Evolutionary conservation across 2,113 vertebrate genomes (phyloP).

Genomic region (Ariopsis seemanni): DNA sequence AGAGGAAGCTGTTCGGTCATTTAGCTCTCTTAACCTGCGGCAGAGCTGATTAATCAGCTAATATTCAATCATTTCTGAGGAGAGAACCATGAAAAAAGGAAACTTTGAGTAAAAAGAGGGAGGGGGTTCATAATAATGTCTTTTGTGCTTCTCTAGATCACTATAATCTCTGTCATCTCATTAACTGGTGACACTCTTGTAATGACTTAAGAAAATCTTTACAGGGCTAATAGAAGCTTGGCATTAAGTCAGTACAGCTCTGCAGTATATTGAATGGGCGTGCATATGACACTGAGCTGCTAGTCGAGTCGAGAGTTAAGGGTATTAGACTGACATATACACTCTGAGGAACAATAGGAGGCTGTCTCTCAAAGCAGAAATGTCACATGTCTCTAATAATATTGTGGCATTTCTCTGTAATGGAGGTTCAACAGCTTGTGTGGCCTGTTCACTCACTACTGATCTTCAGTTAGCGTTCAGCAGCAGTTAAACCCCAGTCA

Average conservation of each 20-base stretch:
- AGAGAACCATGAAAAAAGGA: slow-evolving; percentile 47
- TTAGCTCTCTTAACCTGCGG: slow-evolving; percentile 84
- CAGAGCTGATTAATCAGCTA: slow-evolving; percentile 88
- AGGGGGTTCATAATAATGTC: slow-evolving; percentile 54
- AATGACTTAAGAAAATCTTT: slow-evolving; percentile 68
- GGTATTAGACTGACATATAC: slow-evolving; percentile 69
- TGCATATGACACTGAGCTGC: slow-evolving; percentile 60
- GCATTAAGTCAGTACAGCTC: slow-evolving; percentile 58
- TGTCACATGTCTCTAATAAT: slow-evolving; percentile 52
- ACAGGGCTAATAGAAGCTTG: slow-evolving; percentile 55
- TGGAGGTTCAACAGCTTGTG: slow-evolving; percentile 45
- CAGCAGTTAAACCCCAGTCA: slow-evolving; percentile 21
- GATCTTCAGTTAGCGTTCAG: slow-evolving; percentile 38
- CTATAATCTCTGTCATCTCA: slow-evolving; percentile 61
- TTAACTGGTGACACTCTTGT: slow-evolving; percentile 68
- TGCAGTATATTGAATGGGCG: slow-evolving; percentile 59
- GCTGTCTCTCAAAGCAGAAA: slow-evolving; percentile 63
- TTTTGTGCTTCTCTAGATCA: slow-evolving; percentile 61
- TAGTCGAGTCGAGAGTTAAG: slow-evolving; percentile 60
- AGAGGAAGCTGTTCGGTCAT: slow-evolving; percentile 77
- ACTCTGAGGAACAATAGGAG: slow-evolving; percentile 67
- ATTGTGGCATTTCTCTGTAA: slow-evolving; percentile 52
- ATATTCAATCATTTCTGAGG: slow-evolving; percentile 78
- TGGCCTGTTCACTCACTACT: slow-evolving; percentile 35
- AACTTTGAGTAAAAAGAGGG: slow-evolving; percentile 49